Evolutionary conservation across 2,113 vertebrate species (phyloP).

Genomic region (Plectropomus leopardus): DNA sequence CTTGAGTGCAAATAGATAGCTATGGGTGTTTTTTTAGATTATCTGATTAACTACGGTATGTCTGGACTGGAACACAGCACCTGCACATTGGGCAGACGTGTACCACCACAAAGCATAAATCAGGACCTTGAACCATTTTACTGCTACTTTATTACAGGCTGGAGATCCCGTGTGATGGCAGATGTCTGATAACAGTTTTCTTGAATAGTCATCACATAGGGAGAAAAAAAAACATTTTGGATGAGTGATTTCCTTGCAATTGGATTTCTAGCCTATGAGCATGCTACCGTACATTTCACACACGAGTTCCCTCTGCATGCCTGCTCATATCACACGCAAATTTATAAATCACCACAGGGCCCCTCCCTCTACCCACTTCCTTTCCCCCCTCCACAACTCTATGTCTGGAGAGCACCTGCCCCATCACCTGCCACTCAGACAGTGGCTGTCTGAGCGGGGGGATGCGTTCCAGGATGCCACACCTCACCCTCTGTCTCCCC

Average conservation of each 20-base stretch:
- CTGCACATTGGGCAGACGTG: conserved; percentile 35
- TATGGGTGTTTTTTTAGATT: conserved; percentile 50
- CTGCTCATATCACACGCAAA: conserved; percentile 47
- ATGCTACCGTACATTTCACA: conserved; percentile 7
- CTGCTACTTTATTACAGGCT: conserved; percentile 37
- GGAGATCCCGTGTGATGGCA: conserved; percentile 21
- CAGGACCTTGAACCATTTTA: conserved; percentile 64
- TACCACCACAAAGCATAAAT: conserved; percentile 37
- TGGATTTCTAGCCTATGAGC: conserved; percentile 13
- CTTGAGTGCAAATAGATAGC: conserved; percentile 50
- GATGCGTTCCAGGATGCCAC: conserved; percentile 51
- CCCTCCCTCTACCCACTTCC: conserved; percentile 32
- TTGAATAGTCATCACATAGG: neutral
- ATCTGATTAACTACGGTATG: conserved; percentile 58
- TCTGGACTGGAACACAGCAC: conserved; percentile 47
- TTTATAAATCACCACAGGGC: conserved; percentile 33
- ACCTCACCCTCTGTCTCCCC: conserved; percentile 33
- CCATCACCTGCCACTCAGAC: conserved; percentile 82
- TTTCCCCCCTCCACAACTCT: conserved; percentile 17
- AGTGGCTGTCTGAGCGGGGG: conserved; percentile 46
- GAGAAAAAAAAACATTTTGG: neutral
- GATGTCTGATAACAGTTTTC: neutral
- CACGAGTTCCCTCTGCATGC: conserved; percentile 31
- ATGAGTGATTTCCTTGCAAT: neutral
- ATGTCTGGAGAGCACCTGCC: conserved; percentile 80